A percentile compares a stretch with the other conserved stretches of the same genome.
These are phyloP conservation scores for Hypomecis atomaria DNA, from an alignment of 2,888 invertebrate genomes.

Conservation along the genomic window DNA sequence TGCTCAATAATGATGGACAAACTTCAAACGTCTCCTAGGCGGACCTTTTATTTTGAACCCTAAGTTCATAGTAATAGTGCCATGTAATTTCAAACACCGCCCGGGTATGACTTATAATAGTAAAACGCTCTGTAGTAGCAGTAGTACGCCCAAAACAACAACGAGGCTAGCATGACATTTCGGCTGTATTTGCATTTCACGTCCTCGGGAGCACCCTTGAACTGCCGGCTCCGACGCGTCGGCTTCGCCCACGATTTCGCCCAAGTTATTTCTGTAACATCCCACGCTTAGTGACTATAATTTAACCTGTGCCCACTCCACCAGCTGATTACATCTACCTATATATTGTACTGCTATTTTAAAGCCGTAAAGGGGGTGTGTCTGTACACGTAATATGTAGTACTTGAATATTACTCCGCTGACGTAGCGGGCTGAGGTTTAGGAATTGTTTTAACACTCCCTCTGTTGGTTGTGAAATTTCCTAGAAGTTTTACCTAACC, in stretches of 20 bases:
- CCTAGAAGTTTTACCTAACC: too few species aligned
- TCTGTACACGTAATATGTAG: slow-evolving; percentile 6
- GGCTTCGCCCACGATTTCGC: slow-evolving; percentile 40
- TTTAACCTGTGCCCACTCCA: slow-evolving; percentile 37
- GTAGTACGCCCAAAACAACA: background rate
- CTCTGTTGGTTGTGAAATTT: too few species aligned
- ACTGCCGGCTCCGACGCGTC: slow-evolving; percentile 20
- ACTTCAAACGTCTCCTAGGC: too few species aligned
- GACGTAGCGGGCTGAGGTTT: background rate
- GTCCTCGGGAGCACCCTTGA: slow-evolving; percentile 38
- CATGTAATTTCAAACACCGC: too few species aligned
- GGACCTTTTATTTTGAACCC: too few species aligned
- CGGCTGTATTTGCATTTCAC: slow-evolving; percentile 27
- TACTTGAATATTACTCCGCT: background rate
- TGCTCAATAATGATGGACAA: too few species aligned
- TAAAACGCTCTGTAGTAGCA: background rate
- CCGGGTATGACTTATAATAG: background rate
- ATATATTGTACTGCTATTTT: slow-evolving; percentile 8
- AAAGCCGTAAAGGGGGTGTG: slow-evolving; percentile 19
- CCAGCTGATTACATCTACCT: slow-evolving; percentile 38
- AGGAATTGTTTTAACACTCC: too few species aligned
- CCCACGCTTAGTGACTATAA: slow-evolving; percentile 37
- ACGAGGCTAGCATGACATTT: slow-evolving; percentile 5
- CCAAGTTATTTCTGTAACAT: slow-evolving; percentile 42
- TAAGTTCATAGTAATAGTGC: too few species aligned